These are phyloP conservation scores for Brachyopa scutellaris DNA, from an alignment of 2,888 invertebrate species.

Conservation along the genomic window DNA sequence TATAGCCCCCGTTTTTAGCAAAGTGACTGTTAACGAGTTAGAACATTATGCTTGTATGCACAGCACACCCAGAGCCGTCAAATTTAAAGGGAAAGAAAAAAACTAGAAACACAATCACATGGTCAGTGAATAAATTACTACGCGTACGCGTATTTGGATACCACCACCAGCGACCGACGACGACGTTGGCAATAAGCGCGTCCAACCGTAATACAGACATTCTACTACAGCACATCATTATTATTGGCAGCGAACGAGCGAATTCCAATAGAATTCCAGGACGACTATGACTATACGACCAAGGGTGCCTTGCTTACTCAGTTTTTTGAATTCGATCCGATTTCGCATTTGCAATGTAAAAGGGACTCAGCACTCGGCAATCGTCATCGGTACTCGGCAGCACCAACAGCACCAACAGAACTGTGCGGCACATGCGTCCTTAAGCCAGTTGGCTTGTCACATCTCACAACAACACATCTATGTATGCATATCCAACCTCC, in stretches of 20 bases:
- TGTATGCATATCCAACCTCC: background rate
- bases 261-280: slow-evolving; percentile 49
- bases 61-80: background rate
- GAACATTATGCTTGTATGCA: no score
- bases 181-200: slow-evolving; percentile 7
- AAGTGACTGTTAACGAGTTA: no score
- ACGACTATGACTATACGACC: slow-evolving; percentile 23
- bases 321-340: slow-evolving; percentile 52
- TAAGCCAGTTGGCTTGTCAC: slow-evolving; percentile 25
- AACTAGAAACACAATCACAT: slow-evolving; percentile 57
- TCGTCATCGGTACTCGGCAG: background rate
- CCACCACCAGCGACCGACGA: background rate
- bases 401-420: slow-evolving; percentile 18
- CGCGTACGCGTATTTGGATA: slow-evolving; percentile 23
- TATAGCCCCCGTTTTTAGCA: no score
- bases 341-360: slow-evolving; percentile 31
- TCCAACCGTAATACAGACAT: slow-evolving; percentile 38
- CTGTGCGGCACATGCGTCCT: slow-evolving; percentile 69
- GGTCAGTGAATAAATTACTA: slow-evolving; percentile 68
- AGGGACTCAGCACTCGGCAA: slow-evolving; percentile 17
- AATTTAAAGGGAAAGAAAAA: background rate
- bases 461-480: slow-evolving; percentile 55
- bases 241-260: slow-evolving; percentile 39
- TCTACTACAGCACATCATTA: slow-evolving; percentile 50
- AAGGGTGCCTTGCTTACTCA: slow-evolving; percentile 44